Base-by-base conservation (phyloP, 2,113 vertebrate species). In the Brachypodius melanocephalos region DNA sequence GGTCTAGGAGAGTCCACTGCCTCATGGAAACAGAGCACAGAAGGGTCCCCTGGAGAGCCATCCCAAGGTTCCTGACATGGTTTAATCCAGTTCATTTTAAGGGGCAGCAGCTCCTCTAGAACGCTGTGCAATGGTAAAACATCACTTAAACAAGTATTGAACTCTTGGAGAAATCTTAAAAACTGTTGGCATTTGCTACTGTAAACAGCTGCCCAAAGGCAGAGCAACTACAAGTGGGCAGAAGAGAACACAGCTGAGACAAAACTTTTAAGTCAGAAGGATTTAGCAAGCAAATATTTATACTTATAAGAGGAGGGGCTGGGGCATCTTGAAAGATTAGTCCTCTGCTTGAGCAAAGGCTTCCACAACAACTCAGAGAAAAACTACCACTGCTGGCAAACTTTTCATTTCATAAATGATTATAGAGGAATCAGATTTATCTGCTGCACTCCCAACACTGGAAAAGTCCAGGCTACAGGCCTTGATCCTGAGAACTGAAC, bases 131-230 rank as follows among this genome's bases (percentile, higher is more conserved):
- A 21, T 59, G 21, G 48, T 42, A 40, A 43, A 71, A 21, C 52
- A 55, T 11, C 34, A 29, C 8, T 85, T 75, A 62, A 0, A 3
- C 40, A 59, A 71, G 48, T n/a, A 22, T 0, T 67, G 57, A 88
- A 88, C 61, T 63, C 55, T 43, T 17, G 4, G 25, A 57, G 40
- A 36, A 85, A 88, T 15, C 42, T n/a, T n/a, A n/a, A n/a, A n/a
- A n/a, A n/a, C n/a, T n/a, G n/a, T n/a, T n/a, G n/a, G n/a, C n/a
- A 82, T 59, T 66, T 88, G 34, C 52, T 85, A 11, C 34, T 57
- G 54, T 73, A 88, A 93, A 79, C 38, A 88, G 36, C n/a, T 76
- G 48, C 28, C 34, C 51, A 87, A 92, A 94, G 5, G 24, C 55
- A 95, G 48, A 94, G 68, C 49, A 83, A 31, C 67, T 79, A 46